A percentile compares a stretch with the other conserved stretches of the same genome.
Conservation (phyloP, 2,888 invertebrate genomes). For the Polyommatus iphigenia region DNA sequence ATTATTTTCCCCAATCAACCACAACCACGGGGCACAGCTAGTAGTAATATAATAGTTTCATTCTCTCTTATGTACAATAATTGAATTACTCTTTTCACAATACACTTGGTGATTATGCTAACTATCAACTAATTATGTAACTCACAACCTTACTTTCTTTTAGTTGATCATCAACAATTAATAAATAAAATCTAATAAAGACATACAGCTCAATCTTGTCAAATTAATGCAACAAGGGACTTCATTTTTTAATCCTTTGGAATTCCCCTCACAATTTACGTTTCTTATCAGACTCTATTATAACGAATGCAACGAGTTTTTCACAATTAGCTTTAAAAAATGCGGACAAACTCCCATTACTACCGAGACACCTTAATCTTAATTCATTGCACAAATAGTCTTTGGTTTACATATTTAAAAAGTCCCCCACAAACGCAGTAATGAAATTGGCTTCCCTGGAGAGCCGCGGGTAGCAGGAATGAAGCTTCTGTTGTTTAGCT, state of each 20-base stretch:
- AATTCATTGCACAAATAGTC: conserved; percentile 68
- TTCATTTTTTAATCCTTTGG: not conserved
- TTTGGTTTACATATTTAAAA: conserved; percentile 73
- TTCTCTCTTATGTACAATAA: too few species aligned
- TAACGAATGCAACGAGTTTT: conserved; percentile 21
- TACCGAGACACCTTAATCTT: conserved; percentile 59
- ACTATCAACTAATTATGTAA: too few species aligned
- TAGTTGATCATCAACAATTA: not conserved
- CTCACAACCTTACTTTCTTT: not conserved
- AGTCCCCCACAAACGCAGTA: conserved; percentile 65
- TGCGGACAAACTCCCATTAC: conserved; percentile 39
- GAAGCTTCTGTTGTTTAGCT: conserved; percentile 46
- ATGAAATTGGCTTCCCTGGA: conserved; percentile 76
- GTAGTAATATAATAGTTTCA: too few species aligned
- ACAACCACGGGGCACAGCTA: too few species aligned
- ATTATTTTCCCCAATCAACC: too few species aligned
- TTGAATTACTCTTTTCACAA: too few species aligned
- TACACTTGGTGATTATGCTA: too few species aligned
- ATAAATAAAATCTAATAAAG: not conserved
- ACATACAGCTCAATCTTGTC: not conserved
- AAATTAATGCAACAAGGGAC: not conserved
- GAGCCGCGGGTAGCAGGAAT: conserved; percentile 49
- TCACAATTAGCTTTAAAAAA: conserved; percentile 20
- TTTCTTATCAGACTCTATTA: conserved; percentile 13
- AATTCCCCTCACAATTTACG: conserved; percentile 19